Percentiles rank a stretch among this genome's conserved stretches.
These are phyloP conservation scores for Odocoileus hemionus DNA, from an alignment of 2,113 vertebrate species.

Conservation along the genomic window DNA sequence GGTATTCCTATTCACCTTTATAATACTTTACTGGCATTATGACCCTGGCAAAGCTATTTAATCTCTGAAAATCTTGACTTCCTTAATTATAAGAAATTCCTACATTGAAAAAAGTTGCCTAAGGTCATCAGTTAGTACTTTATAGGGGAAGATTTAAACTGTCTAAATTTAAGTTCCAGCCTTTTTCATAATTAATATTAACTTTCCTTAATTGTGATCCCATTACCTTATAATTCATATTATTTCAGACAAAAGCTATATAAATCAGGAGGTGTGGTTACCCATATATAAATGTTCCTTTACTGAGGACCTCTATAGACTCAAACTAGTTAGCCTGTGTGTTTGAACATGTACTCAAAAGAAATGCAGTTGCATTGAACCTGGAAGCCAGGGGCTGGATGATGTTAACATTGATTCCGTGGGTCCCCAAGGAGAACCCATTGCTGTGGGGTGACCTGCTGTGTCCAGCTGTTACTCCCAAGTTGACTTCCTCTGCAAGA, in stretches of 20 bases:
- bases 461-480: neutral
- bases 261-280: neutral
- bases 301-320: neutral
- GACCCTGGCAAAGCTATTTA: neutral
- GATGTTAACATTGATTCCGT: neutral
- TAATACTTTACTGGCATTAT: neutral
- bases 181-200: slow-evolving; percentile 24
- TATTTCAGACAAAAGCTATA: neutral
- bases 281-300: neutral
- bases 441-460: neutral
- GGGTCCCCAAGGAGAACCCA: neutral
- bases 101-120: neutral
- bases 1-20: neutral
- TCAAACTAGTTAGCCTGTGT: neutral
- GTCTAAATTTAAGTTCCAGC: neutral
- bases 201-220: neutral
- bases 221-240: neutral
- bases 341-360: neutral
- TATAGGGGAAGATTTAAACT: neutral
- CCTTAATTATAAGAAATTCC: neutral
- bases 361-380: neutral
- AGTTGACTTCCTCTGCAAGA: neutral
- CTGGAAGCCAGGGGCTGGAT: neutral
- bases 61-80: slow-evolving; percentile 7
- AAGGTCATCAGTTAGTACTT: neutral